These are phyloP conservation scores for Acanthoscelides obtectus DNA, from an alignment of 2,888 invertebrate genomes.

Conservation along the genomic window DNA sequence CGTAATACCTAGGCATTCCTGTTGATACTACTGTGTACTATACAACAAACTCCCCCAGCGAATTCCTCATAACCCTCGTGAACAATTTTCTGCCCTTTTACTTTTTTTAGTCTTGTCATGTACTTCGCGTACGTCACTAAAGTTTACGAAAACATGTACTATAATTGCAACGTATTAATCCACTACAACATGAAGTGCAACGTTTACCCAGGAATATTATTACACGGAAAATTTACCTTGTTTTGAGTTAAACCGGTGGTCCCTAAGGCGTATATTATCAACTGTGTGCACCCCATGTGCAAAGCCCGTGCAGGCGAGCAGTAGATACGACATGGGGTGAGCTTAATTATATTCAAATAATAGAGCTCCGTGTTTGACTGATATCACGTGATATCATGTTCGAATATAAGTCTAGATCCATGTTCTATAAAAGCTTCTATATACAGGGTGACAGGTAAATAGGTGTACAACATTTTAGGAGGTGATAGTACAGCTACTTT, in stretches of 20 bases:
- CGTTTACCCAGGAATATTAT: background rate
- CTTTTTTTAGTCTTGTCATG: too few relatives aligned
- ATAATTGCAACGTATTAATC: too few relatives aligned
- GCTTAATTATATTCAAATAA: background rate
- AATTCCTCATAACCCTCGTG: too few relatives aligned
- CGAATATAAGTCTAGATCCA: background rate
- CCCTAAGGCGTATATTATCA: background rate
- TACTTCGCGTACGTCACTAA: too few relatives aligned
- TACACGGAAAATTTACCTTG: background rate
- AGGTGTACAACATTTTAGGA: background rate
- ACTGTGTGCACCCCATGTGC: background rate
- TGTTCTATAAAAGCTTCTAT: background rate
- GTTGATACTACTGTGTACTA: too few relatives aligned
- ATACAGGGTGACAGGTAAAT: too few relatives aligned
- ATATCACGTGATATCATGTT: background rate
- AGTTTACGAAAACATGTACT: too few relatives aligned
- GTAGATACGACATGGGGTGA: background rate
- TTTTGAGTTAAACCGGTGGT: background rate
- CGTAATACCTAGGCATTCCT: too few relatives aligned
- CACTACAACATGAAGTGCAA: background rate
- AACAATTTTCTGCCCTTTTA: too few relatives aligned
- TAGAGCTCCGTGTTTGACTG: background rate
- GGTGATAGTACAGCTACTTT: background rate
- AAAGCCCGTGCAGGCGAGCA: background rate
- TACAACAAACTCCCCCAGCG: too few relatives aligned